These are phyloP conservation scores for Anhinga anhinga DNA, from an alignment of 2,113 vertebrate species.

Conservation along the genomic window DNA sequence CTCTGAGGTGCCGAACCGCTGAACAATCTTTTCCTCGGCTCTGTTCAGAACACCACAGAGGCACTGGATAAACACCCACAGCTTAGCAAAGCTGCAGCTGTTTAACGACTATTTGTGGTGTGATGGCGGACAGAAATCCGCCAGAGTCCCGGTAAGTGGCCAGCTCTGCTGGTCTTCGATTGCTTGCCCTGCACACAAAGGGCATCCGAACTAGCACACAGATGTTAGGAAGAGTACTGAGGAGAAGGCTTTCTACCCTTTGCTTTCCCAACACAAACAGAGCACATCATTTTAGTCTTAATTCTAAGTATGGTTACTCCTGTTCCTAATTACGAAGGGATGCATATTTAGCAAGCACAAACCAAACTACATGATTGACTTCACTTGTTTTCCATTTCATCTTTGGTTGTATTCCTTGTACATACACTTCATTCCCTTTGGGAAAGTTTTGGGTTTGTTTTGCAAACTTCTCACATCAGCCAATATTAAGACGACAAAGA, in stretches of 20 bases:
- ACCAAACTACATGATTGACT: fast-evolving
- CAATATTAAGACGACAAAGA: background rate
- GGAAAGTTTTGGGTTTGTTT: background rate
- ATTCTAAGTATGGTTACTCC: background rate
- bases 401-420: background rate
- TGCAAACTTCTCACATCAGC: background rate
- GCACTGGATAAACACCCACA: fast-evolving
- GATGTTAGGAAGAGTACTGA: background rate
- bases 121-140: background rate
- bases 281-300: background rate
- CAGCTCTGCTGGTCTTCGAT: background rate
- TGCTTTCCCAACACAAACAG: background rate
- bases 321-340: background rate
- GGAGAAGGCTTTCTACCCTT: background rate
- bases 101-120: background rate
- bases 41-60: fast-evolving
- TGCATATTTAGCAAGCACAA: background rate
- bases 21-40: background rate
- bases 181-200: background rate
- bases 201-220: background rate
- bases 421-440: background rate
- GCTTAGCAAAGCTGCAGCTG: background rate
- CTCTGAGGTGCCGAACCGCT: fast-evolving
- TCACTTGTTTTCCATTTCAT: background rate
- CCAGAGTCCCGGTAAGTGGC: background rate